A percentile compares a stretch with the other conserved stretches of the same genome.
These are phyloP conservation scores for Poeciliopsis retropinna DNA, from an alignment of 2,113 vertebrate species.

Conservation along the genomic window DNA sequence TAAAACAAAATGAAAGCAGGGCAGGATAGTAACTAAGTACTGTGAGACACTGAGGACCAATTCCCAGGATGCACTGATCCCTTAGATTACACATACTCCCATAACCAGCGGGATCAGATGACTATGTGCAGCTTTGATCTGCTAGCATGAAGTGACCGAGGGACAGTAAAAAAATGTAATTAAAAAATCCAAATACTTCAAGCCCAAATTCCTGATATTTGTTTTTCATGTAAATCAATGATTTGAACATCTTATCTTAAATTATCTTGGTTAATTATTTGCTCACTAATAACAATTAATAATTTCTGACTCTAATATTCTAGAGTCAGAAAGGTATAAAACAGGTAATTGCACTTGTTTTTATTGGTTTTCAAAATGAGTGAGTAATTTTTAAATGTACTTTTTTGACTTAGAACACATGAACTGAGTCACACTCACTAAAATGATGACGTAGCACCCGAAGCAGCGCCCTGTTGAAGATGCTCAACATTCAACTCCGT, in stretches of 20 bases:
- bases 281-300: no score
- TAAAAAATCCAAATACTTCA: neutral
- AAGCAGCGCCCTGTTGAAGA: no score
- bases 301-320: no score
- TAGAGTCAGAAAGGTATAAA: no score
- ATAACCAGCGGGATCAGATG: slow-evolving; percentile 72
- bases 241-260: neutral
- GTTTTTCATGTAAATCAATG: neutral
- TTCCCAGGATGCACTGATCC: slow-evolving; percentile 63
- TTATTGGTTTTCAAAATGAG: no score
- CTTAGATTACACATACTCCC: slow-evolving; percentile 62
- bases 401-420: no score
- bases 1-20: slow-evolving; percentile 33
- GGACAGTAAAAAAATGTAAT: neutral
- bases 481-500: no score
- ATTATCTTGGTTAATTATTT: no score
- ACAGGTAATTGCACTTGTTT: no score
- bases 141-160: slow-evolving; percentile 49
- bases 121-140: slow-evolving; percentile 67
- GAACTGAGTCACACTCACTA: no score
- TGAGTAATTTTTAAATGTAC: no score
- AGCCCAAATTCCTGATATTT: neutral
- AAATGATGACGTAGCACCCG: no score
- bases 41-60: slow-evolving; percentile 49
- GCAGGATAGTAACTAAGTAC: slow-evolving; percentile 36